Base-by-base conservation (phyloP, 2,888 invertebrate species). In the Cactoblastis cactorum region DNA sequence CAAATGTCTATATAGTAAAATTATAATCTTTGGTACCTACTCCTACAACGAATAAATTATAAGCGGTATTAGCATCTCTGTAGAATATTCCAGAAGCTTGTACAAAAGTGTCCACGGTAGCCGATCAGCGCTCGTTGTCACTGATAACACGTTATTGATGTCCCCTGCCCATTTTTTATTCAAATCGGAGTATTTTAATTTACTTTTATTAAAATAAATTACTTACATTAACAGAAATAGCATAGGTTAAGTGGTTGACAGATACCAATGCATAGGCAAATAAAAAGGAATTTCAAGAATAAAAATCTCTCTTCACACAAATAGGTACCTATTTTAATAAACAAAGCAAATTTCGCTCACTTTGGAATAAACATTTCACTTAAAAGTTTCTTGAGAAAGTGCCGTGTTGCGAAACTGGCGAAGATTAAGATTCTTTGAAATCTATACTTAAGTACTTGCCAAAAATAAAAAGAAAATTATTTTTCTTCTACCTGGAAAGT, bases 91-190 rank as follows among this genome's bases (percentile, higher is more conserved):
- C 39, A 49, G 37, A 51, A 38, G 49, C 51, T 48, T 52, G 28
- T 35, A 50, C 45, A 54, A 65, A 69, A 64, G 62, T 71, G 73
- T 74, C 68, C 64, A 70, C 80, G 59, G 81, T 78, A 80, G 82
- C 79, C 49, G 69, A 67, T 69, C 63, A 65, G 57, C 65, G 67
- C 66, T 69, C 71, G 67, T 65, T 69, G 58, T 49, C 51, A 52
- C 54, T 53, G 80, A 80, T 80, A 80, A 77, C 62, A 55, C 19
- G 58, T 78, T 74, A 82, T 82, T 79, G 73, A 81, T 82, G 80
- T 64, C 62, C 56, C 54, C 52, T 54, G 53, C 56, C 52, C 52
- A 55, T 51, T 53, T 58, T 58, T 56, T 53, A 58, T 58, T 62
- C 57, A 33, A 47, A 37, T 45, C 28, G 51, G 39, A 53, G 47